These are phyloP conservation scores for Alauda arvensis DNA, from an alignment of 2,797 vertebrate species.

Conservation along the genomic window DNA sequence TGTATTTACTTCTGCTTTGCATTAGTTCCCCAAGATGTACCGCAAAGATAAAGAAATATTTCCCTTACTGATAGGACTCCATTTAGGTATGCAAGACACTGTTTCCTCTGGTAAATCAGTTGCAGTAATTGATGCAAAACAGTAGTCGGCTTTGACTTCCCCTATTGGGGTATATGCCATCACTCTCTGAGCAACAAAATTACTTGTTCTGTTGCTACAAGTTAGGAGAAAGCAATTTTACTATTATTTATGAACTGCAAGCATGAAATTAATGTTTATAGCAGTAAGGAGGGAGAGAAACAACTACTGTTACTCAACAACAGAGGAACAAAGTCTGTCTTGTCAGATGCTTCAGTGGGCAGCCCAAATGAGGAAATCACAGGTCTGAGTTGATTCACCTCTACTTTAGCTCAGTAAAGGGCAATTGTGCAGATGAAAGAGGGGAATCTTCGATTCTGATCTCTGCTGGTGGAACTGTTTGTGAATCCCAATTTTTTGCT, in stretches of 20 bases:
- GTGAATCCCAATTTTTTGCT: neutral
- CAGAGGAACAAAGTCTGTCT: neutral
- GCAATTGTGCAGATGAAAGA: neutral
- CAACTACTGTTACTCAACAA: neutral
- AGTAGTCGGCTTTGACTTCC: neutral
- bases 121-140: neutral
- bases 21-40: neutral
- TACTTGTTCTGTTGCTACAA: neutral
- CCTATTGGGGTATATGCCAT: neutral
- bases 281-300: neutral
- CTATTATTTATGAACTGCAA: neutral
- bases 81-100: neutral
- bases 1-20: neutral
- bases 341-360: neutral
- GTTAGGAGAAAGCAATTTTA: neutral
- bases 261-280: neutral
- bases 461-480: rapidly evolving
- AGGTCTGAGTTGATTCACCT: neutral
- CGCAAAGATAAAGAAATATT: neutral
- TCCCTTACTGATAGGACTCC: neutral
- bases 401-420: neutral
- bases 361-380: neutral
- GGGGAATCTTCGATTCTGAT: neutral
- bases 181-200: neutral
- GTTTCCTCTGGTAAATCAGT: neutral